A percentile compares a stretch with the other conserved stretches of the same genome.
phyloP scores from a whole-genome alignment of 30 jellyfish, hydroid and myxozoan genomes.

The Aurelia sp. region DNA sequence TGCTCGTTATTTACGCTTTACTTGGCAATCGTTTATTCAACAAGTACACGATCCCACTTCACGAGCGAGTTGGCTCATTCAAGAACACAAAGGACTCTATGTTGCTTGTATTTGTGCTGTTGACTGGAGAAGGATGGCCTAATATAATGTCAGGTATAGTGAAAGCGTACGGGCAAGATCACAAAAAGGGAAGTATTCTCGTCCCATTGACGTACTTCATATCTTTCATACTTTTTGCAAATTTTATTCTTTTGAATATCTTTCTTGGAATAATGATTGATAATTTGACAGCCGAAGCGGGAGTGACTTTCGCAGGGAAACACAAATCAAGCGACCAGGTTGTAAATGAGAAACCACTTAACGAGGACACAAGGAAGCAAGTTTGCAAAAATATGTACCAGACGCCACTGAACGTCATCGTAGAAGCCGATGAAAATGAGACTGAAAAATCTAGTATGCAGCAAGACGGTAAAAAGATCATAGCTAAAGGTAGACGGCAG shows the following conservation, averaged over 20 bases:
- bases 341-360: background rate
- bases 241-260: constrained; percentile 72
- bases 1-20: constrained; percentile 69
- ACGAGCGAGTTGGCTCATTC: constrained; percentile 54
- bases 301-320: background rate
- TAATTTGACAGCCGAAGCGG: constrained; percentile 60
- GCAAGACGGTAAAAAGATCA: background rate
- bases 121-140: constrained; percentile 94
- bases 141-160: constrained; percentile 35
- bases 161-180: background rate
- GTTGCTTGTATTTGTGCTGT: constrained; percentile 72
- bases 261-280: constrained; percentile 95
- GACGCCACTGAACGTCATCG: background rate
- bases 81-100: constrained; percentile 51
- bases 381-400: background rate
- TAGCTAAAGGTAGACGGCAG: background rate
- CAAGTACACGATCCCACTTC: background rate
- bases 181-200: constrained; percentile 15
- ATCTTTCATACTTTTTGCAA: constrained; percentile 78
- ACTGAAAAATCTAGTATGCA: background rate
- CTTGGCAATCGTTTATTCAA: constrained; percentile 82
- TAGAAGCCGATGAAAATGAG: background rate
- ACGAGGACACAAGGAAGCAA: background rate
- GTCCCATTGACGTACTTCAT: constrained; percentile 62
- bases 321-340: background rate